phyloP scores from a whole-genome alignment of 2,113 vertebrate genomes.

The rat (Rattus norvegicus) region DNA sequence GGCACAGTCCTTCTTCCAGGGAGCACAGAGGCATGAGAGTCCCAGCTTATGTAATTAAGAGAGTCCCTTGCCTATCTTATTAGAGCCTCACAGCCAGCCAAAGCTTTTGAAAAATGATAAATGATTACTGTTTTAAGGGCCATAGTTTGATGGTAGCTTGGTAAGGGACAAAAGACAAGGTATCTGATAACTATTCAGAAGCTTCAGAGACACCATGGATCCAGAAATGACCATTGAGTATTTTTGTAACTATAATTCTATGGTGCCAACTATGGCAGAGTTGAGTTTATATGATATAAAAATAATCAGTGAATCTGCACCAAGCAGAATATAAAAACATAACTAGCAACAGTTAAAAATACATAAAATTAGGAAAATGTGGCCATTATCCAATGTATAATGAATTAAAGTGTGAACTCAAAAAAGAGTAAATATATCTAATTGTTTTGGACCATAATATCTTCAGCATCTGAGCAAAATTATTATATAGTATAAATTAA shows the following conservation, averaged over 20 bases:
- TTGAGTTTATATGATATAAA: background rate
- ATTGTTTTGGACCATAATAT: background rate
- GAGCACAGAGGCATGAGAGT: background rate
- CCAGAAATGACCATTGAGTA: background rate
- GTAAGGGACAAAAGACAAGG: background rate
- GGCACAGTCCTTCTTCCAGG: background rate
- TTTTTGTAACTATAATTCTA: background rate
- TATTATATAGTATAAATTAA: background rate
- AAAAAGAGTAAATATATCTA: background rate
- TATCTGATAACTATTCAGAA: background rate
- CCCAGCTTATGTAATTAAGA: background rate
- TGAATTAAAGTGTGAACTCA: background rate
- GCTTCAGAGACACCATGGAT: too few species aligned
- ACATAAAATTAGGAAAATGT: background rate
- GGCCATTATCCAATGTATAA: background rate
- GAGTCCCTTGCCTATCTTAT: background rate
- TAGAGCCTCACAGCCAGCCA: background rate
- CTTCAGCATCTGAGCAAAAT: background rate
- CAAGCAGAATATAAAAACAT: background rate
- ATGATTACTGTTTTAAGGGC: background rate
- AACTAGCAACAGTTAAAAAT: background rate
- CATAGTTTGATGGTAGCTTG: background rate
- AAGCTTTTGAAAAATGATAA: background rate
- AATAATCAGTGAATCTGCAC: background rate
- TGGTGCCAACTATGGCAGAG: background rate